Base-by-base conservation (phyloP, 2,797 vertebrate species). In the Sebastes kiyomatsui region DNA sequence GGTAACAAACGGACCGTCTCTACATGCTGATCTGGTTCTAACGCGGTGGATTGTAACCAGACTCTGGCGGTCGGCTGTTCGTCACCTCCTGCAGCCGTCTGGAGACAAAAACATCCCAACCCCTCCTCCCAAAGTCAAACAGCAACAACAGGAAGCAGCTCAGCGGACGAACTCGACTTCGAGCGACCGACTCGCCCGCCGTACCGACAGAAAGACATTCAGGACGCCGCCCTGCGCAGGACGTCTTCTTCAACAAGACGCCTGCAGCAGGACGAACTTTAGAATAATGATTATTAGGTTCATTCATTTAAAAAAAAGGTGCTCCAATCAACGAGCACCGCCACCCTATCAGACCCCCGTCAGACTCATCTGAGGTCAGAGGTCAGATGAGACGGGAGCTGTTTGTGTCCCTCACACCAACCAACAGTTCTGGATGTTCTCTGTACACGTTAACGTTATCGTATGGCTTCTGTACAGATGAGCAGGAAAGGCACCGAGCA, bases 401-500 rank as follows among this genome's bases (percentile, higher is more conserved):
- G 22, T 22, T 14, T n/a, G 52, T 22, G 54, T 55, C 54, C 54
- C 22, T 55, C 22, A 22, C 6, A 23, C n/a, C 6, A 55, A 38
- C 35, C 9, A 55, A 54, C n/a, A 54, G 18, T n/a, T 55, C 54
- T 12, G 12, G 54, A 46, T 46, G 42, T 46, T 46, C 42, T 46
- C 61, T 70, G 70, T 46, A 61, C 73, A 60, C 52, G 35, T 72
- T 0, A 58, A 65, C 54, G 6, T n/a, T 13, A 81, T n/a, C 25
- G 2, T 85, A 88, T 81, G 89, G 89, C 89, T 88, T 88, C 75
- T 87, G 78, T 81, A 79, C 84, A 83, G 81, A 64, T 84, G 83
- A 87, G 58, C 64, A 35, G 73, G 68, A 85, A 92, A 93, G 92
- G 92, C 93, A 94, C 88, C 85, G 1, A 74, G 60, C 81, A 49